Base-by-base conservation (phyloP, 2,113 vertebrate genomes). In the Lethenteron reissneri region DNA sequence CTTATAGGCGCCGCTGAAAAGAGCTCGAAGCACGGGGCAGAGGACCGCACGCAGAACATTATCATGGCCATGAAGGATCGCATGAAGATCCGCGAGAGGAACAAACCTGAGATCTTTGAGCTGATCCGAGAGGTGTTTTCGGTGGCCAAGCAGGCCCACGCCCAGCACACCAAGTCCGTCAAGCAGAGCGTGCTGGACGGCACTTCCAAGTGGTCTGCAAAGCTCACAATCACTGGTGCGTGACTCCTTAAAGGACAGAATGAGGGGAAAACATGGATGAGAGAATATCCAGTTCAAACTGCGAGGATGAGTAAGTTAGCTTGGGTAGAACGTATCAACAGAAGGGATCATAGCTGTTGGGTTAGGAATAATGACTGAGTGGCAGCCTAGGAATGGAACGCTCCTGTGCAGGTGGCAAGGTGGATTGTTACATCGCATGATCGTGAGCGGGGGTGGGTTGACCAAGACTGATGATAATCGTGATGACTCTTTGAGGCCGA, bases 31-130 rank as follows among this genome's bases (percentile, higher is more conserved):
- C 92, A 99, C 64, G 94, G 94, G 72, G 92, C 92, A 1, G 94
- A 95, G 77, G 92, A 99, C 75, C 80, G 90, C 17, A 99, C 92
- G 1, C 92, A 99, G 78, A 97, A 97, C 77, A 94, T 99, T 74
- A 99, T 99, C 78, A 99, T 96, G 94, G 92, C 92, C 71, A 92
- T 99, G 92, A 99, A 97, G 78, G 94, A 99, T 79, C 86, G 94
- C 70, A 97, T 99, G 94, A 99, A 99, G 78, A 99, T 99, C 75
- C 81, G 92, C 15, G 94, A 99, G 75, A 83, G 94, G 72, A 99
- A 99, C 82, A 97, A 97, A 57, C 94, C 94, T 0, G 94, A 99
- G 81, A 89, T 99, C 73, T 99, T 99, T 70, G 94, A 99, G 68
- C 81, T 96, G 70, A 96, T 99, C 76, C 81, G 87, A 74, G 94